Percentiles rank a stretch among this genome's conserved stretches.
Conservation (phyloP, 2,797 vertebrate genomes). For the Heliangelus exortis region DNA sequence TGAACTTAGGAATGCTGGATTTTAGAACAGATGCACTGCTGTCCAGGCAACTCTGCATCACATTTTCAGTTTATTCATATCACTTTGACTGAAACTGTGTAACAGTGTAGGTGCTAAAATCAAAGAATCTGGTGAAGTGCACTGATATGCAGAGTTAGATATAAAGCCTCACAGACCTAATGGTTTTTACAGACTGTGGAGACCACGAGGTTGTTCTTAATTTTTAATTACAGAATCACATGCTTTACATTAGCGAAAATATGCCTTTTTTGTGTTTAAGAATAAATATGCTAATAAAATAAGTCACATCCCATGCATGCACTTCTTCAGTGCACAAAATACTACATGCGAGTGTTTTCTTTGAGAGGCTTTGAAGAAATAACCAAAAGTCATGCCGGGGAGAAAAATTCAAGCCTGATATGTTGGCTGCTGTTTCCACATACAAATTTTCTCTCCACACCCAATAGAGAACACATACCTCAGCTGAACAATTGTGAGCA, state of each 20-base stretch:
- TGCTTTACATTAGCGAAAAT: neutral
- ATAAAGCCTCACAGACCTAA: neutral
- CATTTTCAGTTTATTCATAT: slow-evolving; percentile 28
- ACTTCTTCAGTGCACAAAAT: neutral
- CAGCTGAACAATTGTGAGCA: slow-evolving; percentile 49
- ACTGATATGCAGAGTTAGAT: neutral
- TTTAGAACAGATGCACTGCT: slow-evolving; percentile 39
- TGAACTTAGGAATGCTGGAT: slow-evolving; percentile 8
- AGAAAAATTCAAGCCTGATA: slow-evolving; percentile 26
- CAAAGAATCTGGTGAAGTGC: neutral
- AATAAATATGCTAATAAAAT: neutral
- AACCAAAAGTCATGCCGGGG: neutral
- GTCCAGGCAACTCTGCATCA: slow-evolving; percentile 54
- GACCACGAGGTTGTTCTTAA: neutral
- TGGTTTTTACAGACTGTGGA: neutral
- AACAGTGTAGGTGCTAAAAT: slow-evolving; percentile 22
- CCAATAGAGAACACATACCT: slow-evolving; percentile 37
- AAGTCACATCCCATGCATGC: neutral
- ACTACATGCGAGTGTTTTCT: neutral
- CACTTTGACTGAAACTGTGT: neutral
- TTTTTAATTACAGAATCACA: neutral
- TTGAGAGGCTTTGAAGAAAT: neutral
- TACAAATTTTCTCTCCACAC: slow-evolving; percentile 46
- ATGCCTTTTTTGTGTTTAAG: neutral
- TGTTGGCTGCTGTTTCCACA: slow-evolving; percentile 5